phyloP scores from a whole-genome alignment of 2,113 vertebrate species.

The Limanda limanda region DNA sequence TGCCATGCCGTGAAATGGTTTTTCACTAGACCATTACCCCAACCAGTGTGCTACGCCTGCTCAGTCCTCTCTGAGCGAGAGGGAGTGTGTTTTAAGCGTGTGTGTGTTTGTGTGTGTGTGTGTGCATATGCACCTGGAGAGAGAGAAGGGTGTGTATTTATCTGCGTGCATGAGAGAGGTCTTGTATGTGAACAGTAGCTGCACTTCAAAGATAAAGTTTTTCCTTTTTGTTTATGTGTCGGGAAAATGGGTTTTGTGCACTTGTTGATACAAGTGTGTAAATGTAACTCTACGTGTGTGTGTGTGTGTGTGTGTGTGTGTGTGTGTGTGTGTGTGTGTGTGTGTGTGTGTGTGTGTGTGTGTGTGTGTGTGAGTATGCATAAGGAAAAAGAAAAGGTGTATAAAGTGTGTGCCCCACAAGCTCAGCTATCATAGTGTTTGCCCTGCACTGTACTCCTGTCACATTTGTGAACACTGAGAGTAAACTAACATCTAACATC shows the following conservation, averaged over 20 bases:
- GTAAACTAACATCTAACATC: slow-evolving; percentile 17
- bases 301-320: background rate
- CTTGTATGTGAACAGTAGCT: slow-evolving; percentile 28
- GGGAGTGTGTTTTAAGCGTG: slow-evolving; percentile 20
- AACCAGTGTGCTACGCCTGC: slow-evolving; percentile 52
- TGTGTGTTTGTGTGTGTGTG: slow-evolving; percentile 21
- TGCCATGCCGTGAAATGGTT: slow-evolving; percentile 83
- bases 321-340: slow-evolving; percentile 7
- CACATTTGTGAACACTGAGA: slow-evolving; percentile 28
- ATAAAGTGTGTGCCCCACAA: slow-evolving; percentile 27
- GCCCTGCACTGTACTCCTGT: slow-evolving; percentile 45
- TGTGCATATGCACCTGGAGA: background rate
- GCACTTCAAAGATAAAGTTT: slow-evolving; percentile 28
- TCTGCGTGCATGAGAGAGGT: background rate
- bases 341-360: slow-evolving; percentile 3
- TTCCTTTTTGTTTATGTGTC: slow-evolving; percentile 36
- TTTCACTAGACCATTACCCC: slow-evolving; percentile 84
- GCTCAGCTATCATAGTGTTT: slow-evolving; percentile 35
- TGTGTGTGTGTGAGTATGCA: too few species aligned
- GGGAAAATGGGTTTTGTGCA: slow-evolving; percentile 15
- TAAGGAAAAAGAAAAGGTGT: background rate
- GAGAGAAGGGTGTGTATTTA: slow-evolving; percentile 7
- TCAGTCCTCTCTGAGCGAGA: slow-evolving; percentile 25
- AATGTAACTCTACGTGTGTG: background rate
- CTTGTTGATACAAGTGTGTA: background rate